Evolutionary conservation across 2,113 vertebrate species (phyloP).

Genomic region (Eulemur macaco): DNA sequence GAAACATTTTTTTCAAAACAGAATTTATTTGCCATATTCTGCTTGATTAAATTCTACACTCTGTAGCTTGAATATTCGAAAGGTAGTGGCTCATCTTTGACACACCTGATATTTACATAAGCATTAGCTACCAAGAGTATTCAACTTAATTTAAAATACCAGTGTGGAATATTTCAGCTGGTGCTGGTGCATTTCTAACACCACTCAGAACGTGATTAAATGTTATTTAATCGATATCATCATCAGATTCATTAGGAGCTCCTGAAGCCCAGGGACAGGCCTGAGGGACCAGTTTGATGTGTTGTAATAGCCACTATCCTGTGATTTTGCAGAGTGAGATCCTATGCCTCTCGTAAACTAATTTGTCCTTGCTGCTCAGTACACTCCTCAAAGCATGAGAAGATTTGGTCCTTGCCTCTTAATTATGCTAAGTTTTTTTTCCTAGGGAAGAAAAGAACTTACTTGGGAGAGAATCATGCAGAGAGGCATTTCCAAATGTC

Average conservation of each 20-base stretch:
- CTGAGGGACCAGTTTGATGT: not conserved
- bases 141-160: slow-evolving; percentile 48
- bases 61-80: not conserved
- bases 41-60: slow-evolving; percentile 41
- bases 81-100: not conserved
- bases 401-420: not conserved
- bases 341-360: not conserved
- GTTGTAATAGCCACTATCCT: not conserved
- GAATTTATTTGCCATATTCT: slow-evolving; percentile 34
- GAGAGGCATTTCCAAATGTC: not conserved
- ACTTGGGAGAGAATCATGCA: not conserved
- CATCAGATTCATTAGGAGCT: not conserved
- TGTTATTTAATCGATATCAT: not conserved
- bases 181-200: not conserved
- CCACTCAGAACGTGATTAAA: not conserved
- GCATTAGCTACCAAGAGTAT: not conserved
- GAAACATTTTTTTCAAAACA: slow-evolving; percentile 32
- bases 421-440: not conserved
- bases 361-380: not conserved
- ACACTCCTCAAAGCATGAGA: not conserved
- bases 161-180: not conserved
- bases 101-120: slow-evolving; percentile 49
- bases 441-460: not conserved
- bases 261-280: not conserved
- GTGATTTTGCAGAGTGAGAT: not conserved